Evolutionary conservation across 2,113 vertebrate genomes (phyloP).

Genomic region (Hirundichthys speculiger): DNA sequence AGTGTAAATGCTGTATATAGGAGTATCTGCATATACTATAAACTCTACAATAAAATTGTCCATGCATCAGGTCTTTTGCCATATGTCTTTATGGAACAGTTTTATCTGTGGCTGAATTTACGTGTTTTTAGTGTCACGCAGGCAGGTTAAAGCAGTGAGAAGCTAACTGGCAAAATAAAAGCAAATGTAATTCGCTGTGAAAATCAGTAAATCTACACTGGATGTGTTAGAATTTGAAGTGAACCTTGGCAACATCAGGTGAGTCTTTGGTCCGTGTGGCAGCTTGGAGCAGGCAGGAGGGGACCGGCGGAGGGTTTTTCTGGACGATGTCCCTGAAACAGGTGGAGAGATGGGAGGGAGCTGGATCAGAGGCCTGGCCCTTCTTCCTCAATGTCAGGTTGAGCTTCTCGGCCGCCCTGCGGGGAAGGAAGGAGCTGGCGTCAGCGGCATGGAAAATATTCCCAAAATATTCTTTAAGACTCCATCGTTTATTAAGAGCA

Average conservation of each 20-base stretch:
- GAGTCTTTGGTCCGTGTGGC: slow-evolving; percentile 91
- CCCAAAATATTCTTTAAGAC: too few relatives aligned
- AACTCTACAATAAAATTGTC: too few relatives aligned
- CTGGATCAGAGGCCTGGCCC: slow-evolving; percentile 85
- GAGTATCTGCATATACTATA: too few relatives aligned
- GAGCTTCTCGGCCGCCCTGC: slow-evolving; percentile 93
- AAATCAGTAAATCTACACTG: background rate
- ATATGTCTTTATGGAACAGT: background rate
- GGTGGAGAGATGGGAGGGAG: slow-evolving; percentile 85
- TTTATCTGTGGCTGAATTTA: background rate
- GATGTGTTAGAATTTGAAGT: slow-evolving; percentile 23
- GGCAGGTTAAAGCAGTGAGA: background rate
- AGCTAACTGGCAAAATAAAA: too few relatives aligned
- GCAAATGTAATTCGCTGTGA: background rate
- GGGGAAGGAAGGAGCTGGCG: slow-evolving; percentile 9
- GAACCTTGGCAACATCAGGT: slow-evolving; percentile 90
- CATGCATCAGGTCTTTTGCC: too few relatives aligned
- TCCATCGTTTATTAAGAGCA: too few relatives aligned
- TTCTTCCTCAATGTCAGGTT: slow-evolving; percentile 92
- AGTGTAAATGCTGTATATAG: too few relatives aligned
- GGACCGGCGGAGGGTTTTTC: slow-evolving; percentile 86
- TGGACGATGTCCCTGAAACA: slow-evolving; percentile 90
- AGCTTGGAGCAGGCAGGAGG: slow-evolving; percentile 89
- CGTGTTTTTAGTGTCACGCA: background rate
- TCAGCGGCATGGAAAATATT: background rate